Evolutionary conservation across 30 jellyfish, hydroid and myxozoan genomes (phyloP).

Genomic region (Hydra vulgaris): DNA sequence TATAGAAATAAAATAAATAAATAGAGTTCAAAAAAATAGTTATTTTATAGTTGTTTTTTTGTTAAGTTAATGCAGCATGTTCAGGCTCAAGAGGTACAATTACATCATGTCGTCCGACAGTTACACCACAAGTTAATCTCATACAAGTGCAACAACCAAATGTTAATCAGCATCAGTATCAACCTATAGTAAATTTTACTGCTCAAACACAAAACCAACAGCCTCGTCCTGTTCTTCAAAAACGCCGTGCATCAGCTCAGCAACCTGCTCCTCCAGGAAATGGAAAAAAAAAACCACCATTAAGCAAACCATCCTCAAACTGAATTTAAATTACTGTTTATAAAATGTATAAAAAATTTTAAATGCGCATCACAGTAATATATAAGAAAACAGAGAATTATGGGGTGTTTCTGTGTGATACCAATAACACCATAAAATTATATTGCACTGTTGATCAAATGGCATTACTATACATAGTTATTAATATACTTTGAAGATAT

Average conservation of each 20-base stretch:
- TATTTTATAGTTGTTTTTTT: not conserved
- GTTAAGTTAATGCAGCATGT: not conserved
- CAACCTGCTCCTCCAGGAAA: constrained; percentile 45
- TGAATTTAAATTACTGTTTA: not conserved
- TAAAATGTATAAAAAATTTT: no score
- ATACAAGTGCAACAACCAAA: constrained; percentile 74
- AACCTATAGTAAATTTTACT: constrained; percentile 73
- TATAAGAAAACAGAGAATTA: no score
- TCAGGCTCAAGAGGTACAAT: not conserved
- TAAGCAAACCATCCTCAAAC: constrained; percentile 31
- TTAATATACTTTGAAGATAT: not conserved
- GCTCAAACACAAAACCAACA: constrained; percentile 45
- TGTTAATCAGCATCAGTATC: constrained; percentile 48
- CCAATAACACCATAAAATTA: no score
- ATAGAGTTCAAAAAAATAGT: not conserved
- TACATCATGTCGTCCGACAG: constrained; percentile 40
- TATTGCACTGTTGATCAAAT: no score
- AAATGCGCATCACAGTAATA: no score
- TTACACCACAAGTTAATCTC: constrained; percentile 94
- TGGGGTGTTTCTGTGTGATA: no score
- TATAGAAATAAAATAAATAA: not conserved
- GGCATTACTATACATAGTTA: no score
- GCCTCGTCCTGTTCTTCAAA: constrained; percentile 63
- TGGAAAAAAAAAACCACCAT: constrained; percentile 67
- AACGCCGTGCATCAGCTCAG: constrained; percentile 65